Percentiles rank a stretch among this genome's conserved stretches.
Evolutionary conservation across 2,888 invertebrate species (phyloP).

Genomic region (Dasypogon diadema): DNA sequence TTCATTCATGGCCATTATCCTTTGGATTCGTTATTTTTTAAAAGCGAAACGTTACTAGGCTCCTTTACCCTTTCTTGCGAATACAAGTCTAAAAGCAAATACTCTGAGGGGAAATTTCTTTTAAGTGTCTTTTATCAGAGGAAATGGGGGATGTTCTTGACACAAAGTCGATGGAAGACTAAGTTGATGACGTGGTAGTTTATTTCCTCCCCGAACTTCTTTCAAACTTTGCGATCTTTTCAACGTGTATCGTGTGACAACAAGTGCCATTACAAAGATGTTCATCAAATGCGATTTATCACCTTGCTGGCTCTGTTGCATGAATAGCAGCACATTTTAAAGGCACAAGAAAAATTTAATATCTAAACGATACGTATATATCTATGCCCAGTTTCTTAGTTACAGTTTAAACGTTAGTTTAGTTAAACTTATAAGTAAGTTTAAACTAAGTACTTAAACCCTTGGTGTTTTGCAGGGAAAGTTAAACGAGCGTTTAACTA

Average conservation of each 20-base stretch:
- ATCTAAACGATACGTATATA: conserved; percentile 6
- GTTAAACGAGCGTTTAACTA: no score
- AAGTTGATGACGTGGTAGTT: conserved; percentile 41
- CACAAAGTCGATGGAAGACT: conserved; percentile 35
- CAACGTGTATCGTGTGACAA: background rate
- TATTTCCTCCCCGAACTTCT: conserved; percentile 11
- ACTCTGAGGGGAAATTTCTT: background rate
- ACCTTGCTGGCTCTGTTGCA: conserved; percentile 17
- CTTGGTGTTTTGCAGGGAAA: no score
- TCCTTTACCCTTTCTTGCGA: background rate
- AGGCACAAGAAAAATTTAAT: conserved; percentile 38
- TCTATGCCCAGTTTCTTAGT: background rate
- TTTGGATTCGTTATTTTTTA: conserved; percentile 35
- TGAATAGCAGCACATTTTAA: background rate
- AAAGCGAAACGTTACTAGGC: background rate
- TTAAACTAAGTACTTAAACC: no score
- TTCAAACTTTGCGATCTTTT: background rate
- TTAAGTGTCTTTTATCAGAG: conserved; percentile 27
- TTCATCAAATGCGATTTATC: conserved; percentile 38
- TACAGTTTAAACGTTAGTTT: no score
- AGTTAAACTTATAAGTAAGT: no score
- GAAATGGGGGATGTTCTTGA: conserved; percentile 27
- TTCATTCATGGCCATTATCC: conserved; percentile 35
- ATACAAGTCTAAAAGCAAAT: background rate
- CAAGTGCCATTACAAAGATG: conserved; percentile 8